A percentile compares a stretch with the other conserved stretches of the same genome.
These are phyloP conservation scores for Geodia barretti DNA, from an alignment of 37 sponge, comb jelly and placozoan species.

Conservation along the genomic window DNA sequence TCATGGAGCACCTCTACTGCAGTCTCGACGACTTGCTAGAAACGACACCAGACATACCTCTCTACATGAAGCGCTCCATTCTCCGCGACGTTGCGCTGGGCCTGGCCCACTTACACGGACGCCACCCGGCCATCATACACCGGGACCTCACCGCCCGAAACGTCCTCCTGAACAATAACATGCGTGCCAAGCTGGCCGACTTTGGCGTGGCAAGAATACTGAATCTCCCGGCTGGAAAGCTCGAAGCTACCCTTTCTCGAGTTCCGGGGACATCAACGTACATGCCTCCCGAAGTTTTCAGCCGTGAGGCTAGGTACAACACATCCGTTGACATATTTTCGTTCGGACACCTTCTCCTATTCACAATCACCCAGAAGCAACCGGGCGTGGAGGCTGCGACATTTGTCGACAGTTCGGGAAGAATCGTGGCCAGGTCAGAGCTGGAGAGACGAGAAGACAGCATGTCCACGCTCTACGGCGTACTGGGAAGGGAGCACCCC, in stretches of 20 bases:
- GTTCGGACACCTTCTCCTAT: constrained; percentile 17
- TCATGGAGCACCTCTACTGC: constrained; percentile 8
- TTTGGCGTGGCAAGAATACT: constrained; percentile 39
- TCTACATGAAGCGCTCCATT: constrained; percentile 10
- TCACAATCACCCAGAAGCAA: constrained; percentile 5
- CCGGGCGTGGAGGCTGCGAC: constrained; percentile 14
- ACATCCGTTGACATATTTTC: constrained; percentile 36
- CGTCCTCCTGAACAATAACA: constrained; percentile 23
- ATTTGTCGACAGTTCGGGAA: background rate
- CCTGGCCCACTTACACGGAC: constrained; percentile 32
- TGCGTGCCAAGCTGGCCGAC: constrained; percentile 39
- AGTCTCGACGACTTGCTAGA: constrained; percentile 25
- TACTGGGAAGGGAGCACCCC: constrained; percentile 4
- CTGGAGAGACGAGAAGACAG: constrained; percentile 8
- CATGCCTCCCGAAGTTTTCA: constrained; percentile 13
- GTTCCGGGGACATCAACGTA: constrained; percentile 9
- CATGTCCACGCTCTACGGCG: background rate
- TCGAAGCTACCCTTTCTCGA: background rate
- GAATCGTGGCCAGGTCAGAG: constrained; percentile 17
- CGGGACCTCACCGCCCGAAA: constrained; percentile 44
- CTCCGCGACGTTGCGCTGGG: constrained; percentile 36
- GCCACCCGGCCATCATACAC: constrained; percentile 32
- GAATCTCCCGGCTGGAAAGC: background rate
- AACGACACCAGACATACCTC: background rate
- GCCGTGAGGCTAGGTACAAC: background rate